Percentiles rank a stretch among this genome's conserved stretches.
phyloP scores from a whole-genome alignment of 2,113 vertebrate genomes.

The Pristiophorus japonicus region DNA sequence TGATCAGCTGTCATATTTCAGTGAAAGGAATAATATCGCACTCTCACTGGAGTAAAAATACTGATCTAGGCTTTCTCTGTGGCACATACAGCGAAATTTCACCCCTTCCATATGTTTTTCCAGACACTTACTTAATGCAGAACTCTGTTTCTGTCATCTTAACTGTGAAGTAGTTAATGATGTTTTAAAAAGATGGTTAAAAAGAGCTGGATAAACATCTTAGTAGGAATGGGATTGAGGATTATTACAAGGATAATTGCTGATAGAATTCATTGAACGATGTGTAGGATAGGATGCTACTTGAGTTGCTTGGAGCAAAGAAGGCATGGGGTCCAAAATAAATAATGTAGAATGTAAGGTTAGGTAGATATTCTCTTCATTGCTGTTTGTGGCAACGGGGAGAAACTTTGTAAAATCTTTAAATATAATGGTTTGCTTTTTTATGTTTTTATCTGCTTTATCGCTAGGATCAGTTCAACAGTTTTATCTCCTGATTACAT shows the following conservation, averaged over 20 bases:
- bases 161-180: neutral
- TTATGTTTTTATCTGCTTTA: neutral
- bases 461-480: neutral
- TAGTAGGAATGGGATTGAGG: neutral
- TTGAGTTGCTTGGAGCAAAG: neutral
- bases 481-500: neutral
- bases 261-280: neutral
- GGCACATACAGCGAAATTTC: neutral
- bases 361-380: neutral
- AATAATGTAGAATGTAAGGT: neutral
- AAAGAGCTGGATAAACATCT: neutral
- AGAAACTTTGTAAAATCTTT: neutral
- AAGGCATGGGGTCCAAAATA: neutral
- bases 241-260: neutral
- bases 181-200: neutral
- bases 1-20: neutral
- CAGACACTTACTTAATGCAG: neutral
- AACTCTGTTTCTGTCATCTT: too few relatives aligned
- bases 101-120: too few relatives aligned
- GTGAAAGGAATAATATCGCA: neutral
- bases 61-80: neutral
- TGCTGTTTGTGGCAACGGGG: neutral
- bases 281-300: neutral
- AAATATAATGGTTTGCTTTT: neutral
- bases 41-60: neutral